Evolutionary conservation across 2,888 invertebrate species (phyloP).

Genomic region (Pseudolycoriella hygida): DNA sequence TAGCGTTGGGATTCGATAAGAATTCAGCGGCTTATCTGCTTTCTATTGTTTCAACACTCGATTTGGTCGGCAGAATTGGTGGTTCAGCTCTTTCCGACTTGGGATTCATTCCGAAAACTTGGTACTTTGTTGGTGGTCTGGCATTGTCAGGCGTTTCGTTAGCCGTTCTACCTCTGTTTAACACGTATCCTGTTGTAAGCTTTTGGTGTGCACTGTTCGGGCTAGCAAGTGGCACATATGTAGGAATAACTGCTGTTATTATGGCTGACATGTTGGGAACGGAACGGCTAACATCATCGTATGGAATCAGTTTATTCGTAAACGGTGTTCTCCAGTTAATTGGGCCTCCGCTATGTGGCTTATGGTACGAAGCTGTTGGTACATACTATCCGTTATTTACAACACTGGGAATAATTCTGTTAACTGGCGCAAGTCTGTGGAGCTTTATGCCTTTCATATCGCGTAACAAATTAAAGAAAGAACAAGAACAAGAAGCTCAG

Average conservation of each 20-base stretch:
- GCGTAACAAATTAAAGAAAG: constrained; percentile 20
- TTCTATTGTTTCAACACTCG: constrained; percentile 64
- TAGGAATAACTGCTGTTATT: constrained; percentile 71
- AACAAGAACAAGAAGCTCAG: neutral
- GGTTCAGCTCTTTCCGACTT: constrained; percentile 71
- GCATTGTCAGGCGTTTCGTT: constrained; percentile 60
- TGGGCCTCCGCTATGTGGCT: constrained; percentile 69
- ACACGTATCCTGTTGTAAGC: constrained; percentile 42
- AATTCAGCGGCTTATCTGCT: constrained; percentile 51
- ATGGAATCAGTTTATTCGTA: constrained; percentile 69
- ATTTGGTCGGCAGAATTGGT: constrained; percentile 67
- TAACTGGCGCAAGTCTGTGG: constrained; percentile 59
- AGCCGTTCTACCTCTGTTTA: constrained; percentile 48
- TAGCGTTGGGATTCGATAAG: constrained; percentile 50
- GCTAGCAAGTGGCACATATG: constrained; percentile 66
- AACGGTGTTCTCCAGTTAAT: constrained; percentile 66
- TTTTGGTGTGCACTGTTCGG: constrained; percentile 62
- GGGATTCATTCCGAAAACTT: constrained; percentile 56
- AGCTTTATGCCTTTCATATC: constrained; percentile 53
- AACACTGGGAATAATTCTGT: constrained; percentile 50
- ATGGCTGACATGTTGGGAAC: constrained; percentile 78
- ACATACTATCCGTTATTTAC: constrained; percentile 57
- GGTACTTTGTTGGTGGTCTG: constrained; percentile 66
- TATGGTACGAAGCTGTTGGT: constrained; percentile 42
- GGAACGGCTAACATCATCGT: constrained; percentile 68